Evolutionary conservation across 2,113 vertebrate genomes (phyloP), one percentile per base, ranked within the genome.

Genomic region (Orycteropus afer): DNA sequence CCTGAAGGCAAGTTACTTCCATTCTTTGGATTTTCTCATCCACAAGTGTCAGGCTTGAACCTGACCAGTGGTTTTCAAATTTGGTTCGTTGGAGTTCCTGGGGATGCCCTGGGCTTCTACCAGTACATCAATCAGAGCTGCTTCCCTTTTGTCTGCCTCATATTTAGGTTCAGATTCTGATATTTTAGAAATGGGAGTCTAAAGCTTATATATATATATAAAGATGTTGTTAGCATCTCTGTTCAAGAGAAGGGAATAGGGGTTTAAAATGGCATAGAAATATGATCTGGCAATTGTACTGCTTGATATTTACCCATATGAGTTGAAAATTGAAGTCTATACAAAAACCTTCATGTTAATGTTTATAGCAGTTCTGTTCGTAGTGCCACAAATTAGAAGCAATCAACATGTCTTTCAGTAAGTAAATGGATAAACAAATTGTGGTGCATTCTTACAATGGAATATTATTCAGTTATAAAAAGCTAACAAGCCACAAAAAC

Each of bases 161-260:
- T 8, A 4, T 61, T 57, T 93, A 45, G 34, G 55, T 83, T 89
- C 20, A 73, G 63, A 37, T 42, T 96, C 74, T 83, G 22, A 91
- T 67, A 77, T 63, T 96, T 76, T 67, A 18, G n/a, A 61, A 93
- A 91, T 73, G 15, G 20, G 45, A 57, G 86, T 90, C 37, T 93
- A 17, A 42, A 76, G 45, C 23, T 93, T 59, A 29, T n/a, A n/a
- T n/a, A n/a, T n/a, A n/a, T n/a, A n/a, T n/a, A n/a, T n/a, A n/a
- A n/a, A n/a, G n/a, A n/a, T n/a, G 27, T 34, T 47, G 14, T 32
- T 65, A 47, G 32, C 55, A 23, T 59, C 45, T 59, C n/a, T n/a
- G 11, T 57, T 49, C 61, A 49, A 61, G 73, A 91, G 22, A 59
- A 82, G 78, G 74, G 57, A 45, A 59, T 51, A 17, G 27, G 47